These are phyloP conservation scores for Schizopygopsis pylzovi DNA, from an alignment of 2,797 vertebrate genomes.

Conservation along the genomic window DNA sequence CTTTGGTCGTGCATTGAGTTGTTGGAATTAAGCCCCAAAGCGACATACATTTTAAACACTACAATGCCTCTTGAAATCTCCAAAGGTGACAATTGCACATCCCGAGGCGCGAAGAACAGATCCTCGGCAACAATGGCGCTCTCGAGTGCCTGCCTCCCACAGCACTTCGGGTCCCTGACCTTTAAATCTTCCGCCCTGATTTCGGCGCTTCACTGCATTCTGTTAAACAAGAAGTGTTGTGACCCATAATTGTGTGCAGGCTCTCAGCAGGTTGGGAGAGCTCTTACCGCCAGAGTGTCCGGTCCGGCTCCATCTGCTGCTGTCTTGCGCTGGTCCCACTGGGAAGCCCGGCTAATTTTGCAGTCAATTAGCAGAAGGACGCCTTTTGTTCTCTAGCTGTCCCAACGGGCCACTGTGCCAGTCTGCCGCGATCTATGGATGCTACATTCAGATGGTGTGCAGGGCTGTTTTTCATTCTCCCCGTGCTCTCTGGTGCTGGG, in stretches of 20 bases:
- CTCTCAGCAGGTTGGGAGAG: conserved; percentile 86
- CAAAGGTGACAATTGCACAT: conserved; percentile 25
- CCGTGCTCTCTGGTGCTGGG: conserved; percentile 54
- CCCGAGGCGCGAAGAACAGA: neutral
- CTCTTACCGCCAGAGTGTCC: conserved; percentile 83
- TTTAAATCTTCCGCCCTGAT: conserved; percentile 70
- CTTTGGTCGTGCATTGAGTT: conserved; percentile 3
- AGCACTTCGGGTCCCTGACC: conserved; percentile 71
- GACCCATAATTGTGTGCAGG: conserved; percentile 90
- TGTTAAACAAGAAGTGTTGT: conserved; percentile 91
- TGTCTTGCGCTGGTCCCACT: conserved; percentile 86
- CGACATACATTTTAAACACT: conserved; percentile 1
- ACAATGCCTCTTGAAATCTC: neutral
- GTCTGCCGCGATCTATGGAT: conserved; percentile 71
- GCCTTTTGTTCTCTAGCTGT: conserved; percentile 90
- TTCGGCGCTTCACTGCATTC: conserved; percentile 79
- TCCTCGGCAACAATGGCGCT: conserved; percentile 1
- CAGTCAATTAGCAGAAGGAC: conserved; percentile 99
- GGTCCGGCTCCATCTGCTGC: conserved; percentile 92
- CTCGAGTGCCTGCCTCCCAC: neutral
- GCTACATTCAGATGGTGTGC: conserved; percentile 77
- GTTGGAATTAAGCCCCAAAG: conserved; percentile 1
- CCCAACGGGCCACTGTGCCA: conserved; percentile 87
- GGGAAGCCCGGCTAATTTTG: conserved; percentile 94
- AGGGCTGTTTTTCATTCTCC: conserved; percentile 78